Base-by-base conservation (phyloP, 2,113 vertebrate genomes). In the Piaya cayana region DNA sequence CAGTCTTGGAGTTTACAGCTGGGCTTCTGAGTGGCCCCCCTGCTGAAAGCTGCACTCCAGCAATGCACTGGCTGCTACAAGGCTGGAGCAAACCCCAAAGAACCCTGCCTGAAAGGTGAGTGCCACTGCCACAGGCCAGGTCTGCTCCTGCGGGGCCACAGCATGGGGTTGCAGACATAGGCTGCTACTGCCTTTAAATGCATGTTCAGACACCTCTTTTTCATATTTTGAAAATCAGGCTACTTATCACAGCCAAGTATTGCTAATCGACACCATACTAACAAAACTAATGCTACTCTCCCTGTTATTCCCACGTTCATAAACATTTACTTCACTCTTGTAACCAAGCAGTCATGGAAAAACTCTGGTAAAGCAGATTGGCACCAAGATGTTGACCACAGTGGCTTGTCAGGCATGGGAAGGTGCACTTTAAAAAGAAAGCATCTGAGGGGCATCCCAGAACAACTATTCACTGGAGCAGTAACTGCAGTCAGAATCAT, bases 31-130 rank as follows among this genome's bases (percentile, higher is more conserved):
- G 6, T 12, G 26, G 71, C 62, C 36, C 19, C 21, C 8, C 8
- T 8, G 2, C 37, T 16, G 68, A 16, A 68, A 86, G 11, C 30
- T 53, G 27, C 0, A 0, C n/a, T 47, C 7, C 42, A 67, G 81
- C 56, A 43, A 26, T 0, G 2, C 1, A 3, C n/a, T 45, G 36
- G 56, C 15, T 59, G n/a, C 52, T 52, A 1, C 0, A 2, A 27
- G 36, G 36, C 22, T 70, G 65, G 27, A 53, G 42, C 0, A 1
- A 87, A 17, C 27, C 27, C 42, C 0, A 1, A 6, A 27, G 43
- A 43, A 18, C 26, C 37, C 30, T 2, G 1, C 6, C 34, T 8
- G 27, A 22, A 36, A 16, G 29, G 23, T 0, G 3, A 25, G 19
- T 25, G 30, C 52, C 26, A 27, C 36, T 52, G 56, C 30, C 34